Percentiles rank a stretch among this genome's conserved stretches.
Conservation (phyloP, 2,797 vertebrate species). For the Eulemur coronatus region DNA sequence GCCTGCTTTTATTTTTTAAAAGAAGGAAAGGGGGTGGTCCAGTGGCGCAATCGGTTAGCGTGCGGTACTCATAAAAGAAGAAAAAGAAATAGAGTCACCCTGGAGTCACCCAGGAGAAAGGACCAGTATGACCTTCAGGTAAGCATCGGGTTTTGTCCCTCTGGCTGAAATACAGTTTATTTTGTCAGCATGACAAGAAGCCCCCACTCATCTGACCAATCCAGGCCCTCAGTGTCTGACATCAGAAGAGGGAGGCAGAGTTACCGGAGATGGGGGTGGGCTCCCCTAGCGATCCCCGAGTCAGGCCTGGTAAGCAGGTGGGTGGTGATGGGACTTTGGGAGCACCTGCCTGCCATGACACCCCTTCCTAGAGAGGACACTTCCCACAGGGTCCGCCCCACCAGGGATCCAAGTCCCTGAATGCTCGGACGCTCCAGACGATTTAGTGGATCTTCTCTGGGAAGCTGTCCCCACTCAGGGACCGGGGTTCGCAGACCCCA, state of each 20-base stretch:
- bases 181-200: background rate
- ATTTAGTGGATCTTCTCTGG: background rate
- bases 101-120: background rate
- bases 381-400: background rate
- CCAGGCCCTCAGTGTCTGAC: background rate
- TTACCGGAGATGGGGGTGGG: background rate
- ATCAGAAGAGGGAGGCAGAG: background rate
- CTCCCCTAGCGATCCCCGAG: accelerated
- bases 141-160: background rate
- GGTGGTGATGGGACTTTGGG: accelerated
- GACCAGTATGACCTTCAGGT: background rate
- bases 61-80: background rate
- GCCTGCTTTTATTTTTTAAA: background rate
- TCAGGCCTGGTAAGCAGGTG: background rate
- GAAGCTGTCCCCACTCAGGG: background rate
- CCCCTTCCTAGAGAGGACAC: background rate
- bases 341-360: no score
- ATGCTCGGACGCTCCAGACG: no score
- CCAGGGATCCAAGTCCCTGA: accelerated
- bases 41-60: no score
- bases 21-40: background rate
- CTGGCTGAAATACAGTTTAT: background rate
- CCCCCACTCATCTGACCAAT: background rate
- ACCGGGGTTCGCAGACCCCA: background rate
- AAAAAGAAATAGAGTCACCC: background rate